These are phyloP conservation scores for Cerastis rubricosa DNA, from an alignment of 2,888 invertebrate genomes.

Conservation along the genomic window DNA sequence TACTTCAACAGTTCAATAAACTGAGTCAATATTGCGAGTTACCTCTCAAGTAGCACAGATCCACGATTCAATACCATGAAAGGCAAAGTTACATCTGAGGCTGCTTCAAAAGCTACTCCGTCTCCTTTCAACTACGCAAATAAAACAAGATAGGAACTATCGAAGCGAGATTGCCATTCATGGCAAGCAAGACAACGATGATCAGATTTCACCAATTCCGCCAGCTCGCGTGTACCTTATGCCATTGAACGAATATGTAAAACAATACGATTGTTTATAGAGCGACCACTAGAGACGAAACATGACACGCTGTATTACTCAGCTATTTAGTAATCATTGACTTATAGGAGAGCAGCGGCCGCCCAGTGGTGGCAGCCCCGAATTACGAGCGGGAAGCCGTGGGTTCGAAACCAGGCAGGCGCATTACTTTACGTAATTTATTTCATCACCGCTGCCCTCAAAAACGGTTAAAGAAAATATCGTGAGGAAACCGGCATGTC, in stretches of 20 bases:
- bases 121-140: conserved; percentile 48
- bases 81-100: conserved; percentile 43
- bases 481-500: too few species aligned
- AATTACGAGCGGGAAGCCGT: too few species aligned
- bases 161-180: conserved; percentile 60
- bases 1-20: conserved; percentile 25
- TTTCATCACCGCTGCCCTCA: too few species aligned
- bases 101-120: conserved; percentile 17
- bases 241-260: conserved; percentile 66
- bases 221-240: conserved; percentile 60
- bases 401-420: too few species aligned
- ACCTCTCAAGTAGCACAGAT: conserved; percentile 7
- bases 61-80: conserved; percentile 41
- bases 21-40: conserved; percentile 18
- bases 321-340: conserved; percentile 45
- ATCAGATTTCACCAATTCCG: conserved; percentile 70
- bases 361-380: too few species aligned
- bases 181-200: conserved; percentile 54
- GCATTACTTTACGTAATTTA: too few species aligned
- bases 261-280: conserved; percentile 62
- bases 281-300: conserved; percentile 35
- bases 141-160: conserved; percentile 48
- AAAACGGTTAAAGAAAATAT: too few species aligned
- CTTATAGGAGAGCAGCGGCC: too few species aligned
- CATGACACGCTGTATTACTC: conserved; percentile 31